Conservation (phyloP, 2,888 invertebrate species). For the Pseudococcus longispinus region DNA sequence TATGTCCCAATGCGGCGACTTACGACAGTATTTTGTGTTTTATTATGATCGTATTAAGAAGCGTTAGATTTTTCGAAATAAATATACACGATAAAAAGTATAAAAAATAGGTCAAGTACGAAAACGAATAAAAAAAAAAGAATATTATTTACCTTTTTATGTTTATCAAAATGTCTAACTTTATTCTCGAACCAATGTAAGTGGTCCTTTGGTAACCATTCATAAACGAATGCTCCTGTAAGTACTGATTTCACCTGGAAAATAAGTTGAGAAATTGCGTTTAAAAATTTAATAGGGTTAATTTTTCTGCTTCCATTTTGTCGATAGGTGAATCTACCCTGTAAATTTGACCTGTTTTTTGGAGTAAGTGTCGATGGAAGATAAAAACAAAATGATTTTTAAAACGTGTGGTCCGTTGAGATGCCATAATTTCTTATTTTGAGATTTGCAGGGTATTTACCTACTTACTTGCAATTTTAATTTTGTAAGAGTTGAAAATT, state of each 20-base stretch:
- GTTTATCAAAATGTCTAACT: constrained; percentile 51
- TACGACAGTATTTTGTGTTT: background rate
- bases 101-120: constrained; percentile 45
- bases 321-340: background rate
- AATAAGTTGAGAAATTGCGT: background rate
- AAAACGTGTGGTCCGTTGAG: too few relatives aligned
- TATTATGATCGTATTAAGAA: background rate
- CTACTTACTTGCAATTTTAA: too few relatives aligned
- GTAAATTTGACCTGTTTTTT: background rate
- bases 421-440: too few relatives aligned
- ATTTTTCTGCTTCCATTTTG: background rate
- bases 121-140: background rate
- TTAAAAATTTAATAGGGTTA: background rate
- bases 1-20: constrained; percentile 8
- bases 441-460: too few relatives aligned
- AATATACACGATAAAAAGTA: background rate
- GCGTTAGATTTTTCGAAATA: background rate
- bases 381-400: too few relatives aligned
- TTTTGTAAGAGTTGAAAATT: too few relatives aligned
- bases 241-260: background rate
- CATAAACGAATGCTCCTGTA: background rate
- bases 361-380: too few relatives aligned
- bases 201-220: constrained; percentile 53
- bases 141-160: constrained; percentile 45
- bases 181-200: constrained; percentile 10